Conservation (phyloP, 2,888 invertebrate species). For the Dynastes grantii region DNA sequence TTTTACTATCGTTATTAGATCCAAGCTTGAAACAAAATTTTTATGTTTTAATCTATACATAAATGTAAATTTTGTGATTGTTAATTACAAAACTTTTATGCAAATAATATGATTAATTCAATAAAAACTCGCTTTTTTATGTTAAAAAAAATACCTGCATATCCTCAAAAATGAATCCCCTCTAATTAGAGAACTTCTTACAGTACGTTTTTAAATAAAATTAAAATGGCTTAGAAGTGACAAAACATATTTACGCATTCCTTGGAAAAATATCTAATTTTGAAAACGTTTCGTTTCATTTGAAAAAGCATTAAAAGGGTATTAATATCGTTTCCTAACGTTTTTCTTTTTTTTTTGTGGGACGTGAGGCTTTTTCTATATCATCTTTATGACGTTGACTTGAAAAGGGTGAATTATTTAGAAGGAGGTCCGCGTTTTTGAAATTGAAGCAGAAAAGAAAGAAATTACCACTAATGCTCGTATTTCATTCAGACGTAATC, state of each 20-base stretch:
- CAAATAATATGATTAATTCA: too few species aligned
- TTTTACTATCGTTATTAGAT: too few species aligned
- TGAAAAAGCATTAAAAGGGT: not conserved
- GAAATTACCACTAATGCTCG: conserved; percentile 16
- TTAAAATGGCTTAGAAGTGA: not conserved
- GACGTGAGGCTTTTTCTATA: not conserved
- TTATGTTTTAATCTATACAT: too few species aligned
- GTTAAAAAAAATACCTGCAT: too few species aligned
- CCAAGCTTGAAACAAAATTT: too few species aligned
- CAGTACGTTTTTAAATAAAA: not conserved
- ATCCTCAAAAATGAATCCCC: too few species aligned
- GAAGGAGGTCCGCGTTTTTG: not conserved
- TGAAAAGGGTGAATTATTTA: conserved; percentile 17
- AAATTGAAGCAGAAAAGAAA: not conserved
- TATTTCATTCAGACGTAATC: conserved; percentile 5
- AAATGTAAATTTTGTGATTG: too few species aligned
- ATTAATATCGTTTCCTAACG: conserved; percentile 1
- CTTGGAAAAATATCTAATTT: conserved; percentile 2
- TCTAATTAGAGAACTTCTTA: too few species aligned
- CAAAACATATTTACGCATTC: not conserved
- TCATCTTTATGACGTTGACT: not conserved
- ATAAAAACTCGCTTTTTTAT: too few species aligned
- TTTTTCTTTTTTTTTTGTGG: not conserved
- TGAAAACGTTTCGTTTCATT: not conserved
- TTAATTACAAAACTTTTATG: too few species aligned